A percentile compares a stretch with the other conserved stretches of the same genome.
Conservation (phyloP, 2,888 invertebrate species). For the Drosophila anomelani region DNA sequence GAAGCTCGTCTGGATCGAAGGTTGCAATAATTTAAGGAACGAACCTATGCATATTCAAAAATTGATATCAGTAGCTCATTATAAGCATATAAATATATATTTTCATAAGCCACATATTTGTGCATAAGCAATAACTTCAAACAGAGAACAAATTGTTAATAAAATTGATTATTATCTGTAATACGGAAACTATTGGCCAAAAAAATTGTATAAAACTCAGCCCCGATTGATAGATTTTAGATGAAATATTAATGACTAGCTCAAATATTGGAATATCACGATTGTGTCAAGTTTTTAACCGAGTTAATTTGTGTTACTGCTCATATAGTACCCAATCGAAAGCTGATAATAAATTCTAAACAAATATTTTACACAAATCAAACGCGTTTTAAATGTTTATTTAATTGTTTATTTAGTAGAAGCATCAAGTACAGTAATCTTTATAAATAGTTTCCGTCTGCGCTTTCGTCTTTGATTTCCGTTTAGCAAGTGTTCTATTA, state of each 20-base stretch:
- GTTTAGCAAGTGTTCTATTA: slow-evolving; percentile 58
- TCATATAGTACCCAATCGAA: slow-evolving; percentile 27
- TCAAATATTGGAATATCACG: slow-evolving; percentile 25
- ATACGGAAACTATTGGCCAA: slow-evolving; percentile 57
- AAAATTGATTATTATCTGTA: slow-evolving; percentile 17
- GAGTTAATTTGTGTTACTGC: slow-evolving; percentile 27
- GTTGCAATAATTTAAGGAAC: slow-evolving; percentile 48
- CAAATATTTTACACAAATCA: slow-evolving; percentile 7
- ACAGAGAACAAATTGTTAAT: slow-evolving; percentile 17
- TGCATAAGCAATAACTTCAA: slow-evolving; percentile 14
- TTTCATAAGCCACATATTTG: slow-evolving; percentile 58
- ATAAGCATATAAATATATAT: slow-evolving; percentile 49
- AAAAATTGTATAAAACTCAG: slow-evolving; percentile 41
- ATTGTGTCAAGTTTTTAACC: slow-evolving; percentile 23
- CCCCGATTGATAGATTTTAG: slow-evolving; percentile 11
- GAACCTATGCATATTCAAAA: slow-evolving; percentile 42
- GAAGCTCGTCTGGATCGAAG: slow-evolving; percentile 34
- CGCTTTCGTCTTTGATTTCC: slow-evolving; percentile 62
- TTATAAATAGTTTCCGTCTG: slow-evolving; percentile 68
- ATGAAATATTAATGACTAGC: slow-evolving; percentile 35
- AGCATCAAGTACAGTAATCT: slow-evolving; percentile 74
- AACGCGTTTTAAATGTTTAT: slow-evolving; percentile 14
- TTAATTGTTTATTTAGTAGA: slow-evolving; percentile 65
- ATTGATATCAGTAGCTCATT: slow-evolving; percentile 43
- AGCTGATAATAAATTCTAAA: slow-evolving; percentile 27